Evolutionary conservation across 2,113 vertebrate genomes (phyloP), one percentile per base, ranked within the genome.

Genomic region (Dipodomys ordii): DNA sequence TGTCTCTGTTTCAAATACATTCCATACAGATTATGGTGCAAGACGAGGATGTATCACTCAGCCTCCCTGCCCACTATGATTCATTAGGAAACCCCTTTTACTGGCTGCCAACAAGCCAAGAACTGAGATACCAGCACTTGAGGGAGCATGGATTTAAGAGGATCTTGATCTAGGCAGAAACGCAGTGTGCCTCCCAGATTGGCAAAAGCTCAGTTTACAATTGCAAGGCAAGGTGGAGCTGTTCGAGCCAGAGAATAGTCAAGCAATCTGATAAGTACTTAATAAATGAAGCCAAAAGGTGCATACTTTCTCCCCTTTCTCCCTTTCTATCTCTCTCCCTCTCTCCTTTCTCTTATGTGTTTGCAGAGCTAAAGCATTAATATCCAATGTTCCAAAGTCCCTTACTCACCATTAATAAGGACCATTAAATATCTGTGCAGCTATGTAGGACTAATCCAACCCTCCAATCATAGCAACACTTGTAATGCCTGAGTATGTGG

Each of bases 131-230:
- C 93, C 57, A 93, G 46, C 7, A 83, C 77, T 95, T 87, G 82
- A 90, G 82, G 90, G 96, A 88, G 30, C 28, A 93, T 93, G 91
- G 88, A 94, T 39, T 93, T 84, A 86, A 93, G 60, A 71, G 73
- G 96, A 96, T 49, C 90, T 67, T 0, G 3, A 87, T 77, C 88
- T 35, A 85, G 49, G 88, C 92, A 90, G 84, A 95, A 96, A 97
- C 95, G 97, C 27, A 0, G 2, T 93, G 92, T 96, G 95, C 95
- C 92, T 97, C 98, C 97, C 96, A 97, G 93, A 83, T 73, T 95
- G 94, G 95, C 91, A 92, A 91, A 96, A 96, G 92, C 4, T 74
- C 88, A 0, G 72, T 95, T 95, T 97, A 94, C 62, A 87, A 92
- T 78, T 87, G n/a, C 83, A 94, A 96, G 94, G 92, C 91, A 96